Conservation (phyloP, 2,797 vertebrate genomes). For the Synaphobranchus kaupii region DNA sequence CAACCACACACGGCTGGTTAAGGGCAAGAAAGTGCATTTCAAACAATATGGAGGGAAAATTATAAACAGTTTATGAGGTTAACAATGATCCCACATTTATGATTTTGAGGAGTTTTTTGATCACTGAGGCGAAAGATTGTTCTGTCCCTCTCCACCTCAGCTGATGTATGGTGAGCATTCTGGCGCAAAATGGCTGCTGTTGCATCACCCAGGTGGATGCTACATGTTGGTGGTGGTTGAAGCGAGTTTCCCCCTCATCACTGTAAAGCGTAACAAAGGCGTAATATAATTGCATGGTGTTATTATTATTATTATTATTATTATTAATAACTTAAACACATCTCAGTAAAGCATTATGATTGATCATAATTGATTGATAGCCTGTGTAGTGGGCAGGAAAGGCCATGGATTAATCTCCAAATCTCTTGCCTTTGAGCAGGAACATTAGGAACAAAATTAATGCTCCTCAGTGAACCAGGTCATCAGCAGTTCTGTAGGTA, state of each 20-base stretch:
- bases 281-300: no score
- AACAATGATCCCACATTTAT: not conserved
- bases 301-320: no score
- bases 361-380: not conserved
- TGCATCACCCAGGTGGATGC: no score
- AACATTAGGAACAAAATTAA: not conserved
- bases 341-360: not conserved
- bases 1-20: not conserved
- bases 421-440: not conserved
- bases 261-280: no score
- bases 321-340: not conserved
- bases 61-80: not conserved
- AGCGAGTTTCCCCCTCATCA: no score
- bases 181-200: no score
- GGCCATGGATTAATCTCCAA: not conserved
- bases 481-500: not conserved
- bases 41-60: not conserved
- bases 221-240: no score
- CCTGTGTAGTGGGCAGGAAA: not conserved
- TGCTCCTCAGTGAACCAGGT: not conserved
- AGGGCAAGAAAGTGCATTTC: not conserved
- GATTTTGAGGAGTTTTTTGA: not conserved
- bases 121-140: no score
- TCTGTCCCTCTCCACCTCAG: no score
- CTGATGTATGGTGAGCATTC: no score